These are phyloP conservation scores for Napeogenes inachia DNA, from an alignment of 2,888 invertebrate species.

Conservation along the genomic window DNA sequence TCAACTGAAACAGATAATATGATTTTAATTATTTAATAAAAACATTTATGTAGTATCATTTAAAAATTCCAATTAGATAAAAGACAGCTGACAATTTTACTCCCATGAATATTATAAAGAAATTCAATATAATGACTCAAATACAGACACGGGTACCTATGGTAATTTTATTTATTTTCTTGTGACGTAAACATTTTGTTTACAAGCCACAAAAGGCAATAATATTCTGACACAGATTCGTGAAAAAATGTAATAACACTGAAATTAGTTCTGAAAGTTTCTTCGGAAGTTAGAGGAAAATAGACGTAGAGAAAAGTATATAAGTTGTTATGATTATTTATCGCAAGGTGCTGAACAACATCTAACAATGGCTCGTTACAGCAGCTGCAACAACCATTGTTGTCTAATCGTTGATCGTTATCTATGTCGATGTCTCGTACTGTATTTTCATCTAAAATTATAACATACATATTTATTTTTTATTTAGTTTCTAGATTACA, in stretches of 20 bases:
- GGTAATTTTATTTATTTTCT: too few relatives aligned
- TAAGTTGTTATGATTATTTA: conserved; percentile 8
- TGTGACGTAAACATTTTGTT: too few relatives aligned
- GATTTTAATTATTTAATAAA: conserved; percentile 4
- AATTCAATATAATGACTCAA: too few relatives aligned
- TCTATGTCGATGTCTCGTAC: not conserved
- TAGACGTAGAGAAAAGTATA: too few relatives aligned
- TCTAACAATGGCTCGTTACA: conserved; percentile 19
- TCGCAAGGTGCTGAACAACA: not conserved
- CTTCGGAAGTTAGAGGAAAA: not conserved
- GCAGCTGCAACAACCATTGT: conserved; percentile 18
- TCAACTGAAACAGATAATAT: conserved; percentile 73
- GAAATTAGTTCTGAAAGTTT: not conserved
- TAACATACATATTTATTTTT: too few relatives aligned
- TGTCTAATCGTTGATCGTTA: conserved; percentile 8
- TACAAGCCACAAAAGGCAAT: too few relatives aligned
- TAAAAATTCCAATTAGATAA: too few relatives aligned
- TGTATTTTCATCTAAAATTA: not conserved
- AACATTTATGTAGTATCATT: not conserved
- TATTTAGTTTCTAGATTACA: too few relatives aligned
- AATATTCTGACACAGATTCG: too few relatives aligned
- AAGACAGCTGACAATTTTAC: too few relatives aligned
- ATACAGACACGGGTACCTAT: too few relatives aligned
- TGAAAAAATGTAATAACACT: not conserved
- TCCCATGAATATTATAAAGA: too few relatives aligned